Conservation (phyloP, 2,113 vertebrate genomes). For the Thamnaconus septentrionalis region DNA sequence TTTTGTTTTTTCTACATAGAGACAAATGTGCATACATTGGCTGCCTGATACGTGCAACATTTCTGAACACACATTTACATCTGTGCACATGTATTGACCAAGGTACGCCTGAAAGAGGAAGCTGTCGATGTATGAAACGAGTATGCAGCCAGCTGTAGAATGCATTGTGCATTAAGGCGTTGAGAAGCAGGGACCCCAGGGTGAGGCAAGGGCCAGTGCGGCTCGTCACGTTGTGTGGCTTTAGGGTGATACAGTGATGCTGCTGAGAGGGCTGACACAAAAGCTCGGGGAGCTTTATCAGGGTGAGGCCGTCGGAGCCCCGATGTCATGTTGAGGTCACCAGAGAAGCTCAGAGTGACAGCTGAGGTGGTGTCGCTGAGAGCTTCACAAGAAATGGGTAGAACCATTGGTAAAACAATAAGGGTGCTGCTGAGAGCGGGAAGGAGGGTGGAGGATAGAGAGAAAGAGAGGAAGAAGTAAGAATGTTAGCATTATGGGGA, state of each 20-base stretch:
- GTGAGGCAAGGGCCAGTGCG: slow-evolving; percentile 18
- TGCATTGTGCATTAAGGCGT: background rate
- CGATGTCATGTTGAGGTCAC: slow-evolving; percentile 62
- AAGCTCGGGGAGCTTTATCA: slow-evolving; percentile 48
- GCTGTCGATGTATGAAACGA: background rate
- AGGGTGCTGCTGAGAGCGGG: background rate
- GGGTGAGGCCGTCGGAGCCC: slow-evolving; percentile 39
- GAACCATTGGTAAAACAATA: slow-evolving; percentile 16
- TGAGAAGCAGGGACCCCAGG: background rate
- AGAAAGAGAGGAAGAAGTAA: slow-evolving; percentile 3
- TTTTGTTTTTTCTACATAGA: too few species aligned
- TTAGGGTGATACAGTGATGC: slow-evolving; percentile 44
- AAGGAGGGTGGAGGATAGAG: slow-evolving; percentile 14
- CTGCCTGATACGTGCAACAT: background rate
- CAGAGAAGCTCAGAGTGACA: slow-evolving; percentile 59
- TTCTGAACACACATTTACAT: background rate
- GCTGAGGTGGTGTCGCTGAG: slow-evolving; percentile 56
- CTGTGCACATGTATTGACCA: background rate
- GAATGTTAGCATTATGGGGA: background rate
- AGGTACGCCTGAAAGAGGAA: too few species aligned
- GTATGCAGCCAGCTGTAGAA: slow-evolving; percentile 28
- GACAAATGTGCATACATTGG: background rate
- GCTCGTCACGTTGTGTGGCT: slow-evolving; percentile 39
- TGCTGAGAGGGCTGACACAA: slow-evolving; percentile 31
- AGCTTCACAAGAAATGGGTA: slow-evolving; percentile 30